These are phyloP conservation scores for Trochalopteron elliotii DNA, from an alignment of 2,113 vertebrate species.

Conservation along the genomic window DNA sequence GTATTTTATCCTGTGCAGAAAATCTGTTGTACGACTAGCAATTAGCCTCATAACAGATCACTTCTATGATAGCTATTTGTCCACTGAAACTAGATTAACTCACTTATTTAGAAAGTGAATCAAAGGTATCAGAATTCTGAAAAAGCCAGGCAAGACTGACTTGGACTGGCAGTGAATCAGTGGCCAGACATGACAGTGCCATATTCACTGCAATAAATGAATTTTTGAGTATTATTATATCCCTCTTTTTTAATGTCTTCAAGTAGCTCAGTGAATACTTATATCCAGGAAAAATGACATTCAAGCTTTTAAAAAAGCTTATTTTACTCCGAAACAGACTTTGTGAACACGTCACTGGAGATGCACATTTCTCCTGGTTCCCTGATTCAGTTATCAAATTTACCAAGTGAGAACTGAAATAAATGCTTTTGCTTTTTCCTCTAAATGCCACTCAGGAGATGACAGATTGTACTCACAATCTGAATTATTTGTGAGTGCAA, in stretches of 20 bases:
- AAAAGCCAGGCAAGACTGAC: not conserved
- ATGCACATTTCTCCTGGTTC: not conserved
- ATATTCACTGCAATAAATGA: not conserved
- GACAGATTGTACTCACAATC: not conserved
- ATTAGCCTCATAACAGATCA: not conserved
- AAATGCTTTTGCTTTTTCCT: not conserved
- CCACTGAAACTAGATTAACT: not conserved
- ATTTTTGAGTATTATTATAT: not conserved
- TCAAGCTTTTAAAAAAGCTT: not conserved
- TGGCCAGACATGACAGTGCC: not conserved
- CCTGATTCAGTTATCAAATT: conserved; percentile 3
- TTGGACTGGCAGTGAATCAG: not conserved
- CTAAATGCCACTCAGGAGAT: not conserved
- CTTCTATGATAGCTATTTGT: not conserved
- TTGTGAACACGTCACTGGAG: not conserved
- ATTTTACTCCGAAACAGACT: not conserved
- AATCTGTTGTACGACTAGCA: not conserved
- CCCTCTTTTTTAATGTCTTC: not conserved
- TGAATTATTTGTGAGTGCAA: not conserved
- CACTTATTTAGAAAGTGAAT: not conserved
- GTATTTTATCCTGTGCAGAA: not conserved
- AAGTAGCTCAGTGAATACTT: not conserved
- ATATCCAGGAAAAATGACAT: not conserved
- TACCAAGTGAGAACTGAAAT: not conserved
- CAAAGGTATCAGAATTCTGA: not conserved